Base-by-base conservation (phyloP, 2,888 invertebrate species). In the Rugalucina vietnamica region DNA sequence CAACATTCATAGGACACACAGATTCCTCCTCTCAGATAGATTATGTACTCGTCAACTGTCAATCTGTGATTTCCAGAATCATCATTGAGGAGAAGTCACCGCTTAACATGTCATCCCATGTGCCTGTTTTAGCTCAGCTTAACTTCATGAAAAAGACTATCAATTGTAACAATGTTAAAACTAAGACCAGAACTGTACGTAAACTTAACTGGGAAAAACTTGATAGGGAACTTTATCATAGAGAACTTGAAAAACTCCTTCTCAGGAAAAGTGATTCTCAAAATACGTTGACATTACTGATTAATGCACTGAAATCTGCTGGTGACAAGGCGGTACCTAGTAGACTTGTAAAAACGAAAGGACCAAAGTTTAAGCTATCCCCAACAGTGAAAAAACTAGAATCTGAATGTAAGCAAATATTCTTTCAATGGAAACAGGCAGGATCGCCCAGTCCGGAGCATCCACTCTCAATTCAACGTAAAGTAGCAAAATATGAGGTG, bases 401-500 rank as follows among this genome's bases (percentile, higher is more conserved):
- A 37, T 39, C 37, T 24, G 37, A 71, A 10, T n/a, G 71, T 27
- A 71, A 71, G n/a, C 37, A 24, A 2, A 8, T 39, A 8, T 39
- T 39, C 71, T 71, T n/a, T 37, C 4, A 12, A 5, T 71, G 71
- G 71, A 71, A 71, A n/a, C n/a, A 12, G 27, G 71, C 43, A 71
- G 43, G 43, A 4, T 71, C 43, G 3, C 71, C 71, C 24, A 24
- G 43, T 3, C 71, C 71, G 10, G 71, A 71, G 27, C 71, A 71
- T n/a, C 71, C 71, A 27, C 34, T 71, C 4, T 71, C 71, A 34
- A 71, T 71, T 21, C 71, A 71, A 34, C 71, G 71, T n/a, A 71
- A 71, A 24, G 43, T 39, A 10, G 27, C 71, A n/a, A 71, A 71
- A 36, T 71, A 71, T 39, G 34, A 36, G 8, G 71, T 71, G 27